These are phyloP conservation scores for Sphenopsis melanotis DNA, from an alignment of 2,797 vertebrate species.

Conservation along the genomic window DNA sequence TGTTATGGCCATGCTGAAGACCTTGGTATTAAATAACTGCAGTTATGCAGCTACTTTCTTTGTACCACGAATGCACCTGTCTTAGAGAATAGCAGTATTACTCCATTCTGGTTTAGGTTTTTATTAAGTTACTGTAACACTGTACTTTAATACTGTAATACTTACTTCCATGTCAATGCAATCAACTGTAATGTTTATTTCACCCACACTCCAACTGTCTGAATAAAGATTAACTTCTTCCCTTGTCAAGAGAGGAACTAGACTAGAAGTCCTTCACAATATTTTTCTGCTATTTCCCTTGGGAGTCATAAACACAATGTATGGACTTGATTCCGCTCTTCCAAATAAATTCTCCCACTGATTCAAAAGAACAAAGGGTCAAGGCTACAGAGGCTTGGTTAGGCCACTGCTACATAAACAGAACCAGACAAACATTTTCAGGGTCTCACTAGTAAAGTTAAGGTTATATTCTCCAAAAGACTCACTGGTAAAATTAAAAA, in stretches of 20 bases:
- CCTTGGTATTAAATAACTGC: neutral
- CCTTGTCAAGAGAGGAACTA: neutral
- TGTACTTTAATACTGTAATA: neutral
- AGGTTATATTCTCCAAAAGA: neutral
- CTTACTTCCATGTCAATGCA: neutral
- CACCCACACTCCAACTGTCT: neutral
- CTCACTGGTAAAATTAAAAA: neutral
- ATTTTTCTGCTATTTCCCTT: neutral
- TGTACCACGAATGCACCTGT: neutral
- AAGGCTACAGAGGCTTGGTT: neutral
- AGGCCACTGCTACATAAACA: neutral
- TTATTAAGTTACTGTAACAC: neutral
- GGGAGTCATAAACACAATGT: neutral
- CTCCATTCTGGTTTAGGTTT: neutral
- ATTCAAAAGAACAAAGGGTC: neutral
- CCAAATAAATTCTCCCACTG: neutral
- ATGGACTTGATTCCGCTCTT: neutral
- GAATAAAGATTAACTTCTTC: neutral
- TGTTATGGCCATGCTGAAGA: neutral
- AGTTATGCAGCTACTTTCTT: neutral
- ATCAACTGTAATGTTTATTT: neutral
- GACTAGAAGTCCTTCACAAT: neutral
- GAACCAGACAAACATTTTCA: neutral
- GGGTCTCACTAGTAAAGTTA: neutral
- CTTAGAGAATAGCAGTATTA: neutral